Evolutionary conservation across 2,113 vertebrate genomes (phyloP), one percentile per base, ranked within the genome.

Genomic region (Caretta caretta): DNA sequence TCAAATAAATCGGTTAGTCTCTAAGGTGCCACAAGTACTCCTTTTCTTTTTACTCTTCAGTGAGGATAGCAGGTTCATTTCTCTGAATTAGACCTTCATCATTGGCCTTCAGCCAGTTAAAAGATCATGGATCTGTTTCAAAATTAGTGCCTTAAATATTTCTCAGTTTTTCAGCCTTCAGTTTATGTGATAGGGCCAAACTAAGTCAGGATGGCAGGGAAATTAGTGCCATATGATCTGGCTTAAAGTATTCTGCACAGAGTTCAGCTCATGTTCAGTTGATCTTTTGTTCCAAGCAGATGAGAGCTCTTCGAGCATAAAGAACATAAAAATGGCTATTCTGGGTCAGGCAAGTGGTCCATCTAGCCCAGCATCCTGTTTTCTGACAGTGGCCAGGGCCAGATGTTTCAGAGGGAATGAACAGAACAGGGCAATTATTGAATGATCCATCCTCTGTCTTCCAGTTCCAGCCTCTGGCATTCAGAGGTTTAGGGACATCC

Each of bases 231-330:
- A 93, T 91, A 95, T 97, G 93, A 89, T 90, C 56, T 75, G 84
- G 88, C 94, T 97, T 92, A 96, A 92, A 96, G 83, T 97, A 95
- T 96, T 93, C 86, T 93, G 89, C 87, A 92, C 72, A 90, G 85
- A 96, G 85, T 93, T 96, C 92, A 95, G 88, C 87, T 93, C 88
- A 90, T 87, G 93, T 94, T 94, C 94, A 93, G 76, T 93, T 96
- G 94, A 81, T n/a, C 17, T 83, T 81, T 24, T 96, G 83, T 90
- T 88, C 96, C 94, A 35, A 14, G 57, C 29, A 31, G 57, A 62
- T 62, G 57, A 53, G 51, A 19, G 51, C 51, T 20, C 51, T 53
- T 53, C 1, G 19, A 53, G 17, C 51, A 19, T 53, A 53, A 53
- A 62, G 27, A 62, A 62, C 27, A 31, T 31, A 62, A 62, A 29